phyloP scores from a whole-genome alignment of 2,797 vertebrate genomes.

The Rhodeus uyekii region DNA sequence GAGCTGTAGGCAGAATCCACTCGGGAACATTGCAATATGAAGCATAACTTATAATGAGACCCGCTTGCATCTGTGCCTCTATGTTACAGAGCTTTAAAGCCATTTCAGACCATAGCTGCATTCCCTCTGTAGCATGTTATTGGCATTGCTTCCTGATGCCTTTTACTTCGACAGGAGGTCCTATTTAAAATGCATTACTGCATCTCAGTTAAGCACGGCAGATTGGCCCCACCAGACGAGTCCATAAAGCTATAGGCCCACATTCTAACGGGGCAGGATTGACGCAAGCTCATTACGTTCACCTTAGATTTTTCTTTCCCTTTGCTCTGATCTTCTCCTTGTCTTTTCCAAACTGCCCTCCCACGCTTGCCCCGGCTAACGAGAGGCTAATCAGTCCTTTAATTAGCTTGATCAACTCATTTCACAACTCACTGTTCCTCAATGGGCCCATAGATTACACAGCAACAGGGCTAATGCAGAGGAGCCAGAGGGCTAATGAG shows the following conservation, averaged over 20 bases:
- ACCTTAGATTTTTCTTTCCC: conserved; percentile 34
- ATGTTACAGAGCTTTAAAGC: conserved; percentile 36
- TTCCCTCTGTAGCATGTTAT: conserved; percentile 48
- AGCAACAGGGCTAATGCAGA: conserved; percentile 52
- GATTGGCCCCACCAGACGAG: conserved; percentile 45
- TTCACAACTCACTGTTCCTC: conserved; percentile 57
- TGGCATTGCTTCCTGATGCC: conserved; percentile 42
- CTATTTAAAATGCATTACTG: conserved; percentile 57
- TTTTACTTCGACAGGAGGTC: conserved; percentile 47
- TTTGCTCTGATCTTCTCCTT: conserved; percentile 33
- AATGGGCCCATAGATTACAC: conserved; percentile 47
- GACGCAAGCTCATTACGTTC: conserved; percentile 29
- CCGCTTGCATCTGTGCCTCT: background rate
- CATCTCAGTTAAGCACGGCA: conserved; percentile 49
- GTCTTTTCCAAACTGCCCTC: conserved; percentile 57
- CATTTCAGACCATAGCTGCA: conserved; percentile 45
- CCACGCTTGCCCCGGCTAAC: conserved; percentile 49
- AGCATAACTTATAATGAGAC: conserved; percentile 30
- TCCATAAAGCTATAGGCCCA: conserved; percentile 46
- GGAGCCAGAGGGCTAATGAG: conserved; percentile 39
- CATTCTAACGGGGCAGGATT: background rate
- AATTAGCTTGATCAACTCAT: conserved; percentile 66
- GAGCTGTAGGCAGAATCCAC: conserved; percentile 16
- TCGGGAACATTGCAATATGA: conserved; percentile 5
- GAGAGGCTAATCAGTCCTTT: conserved; percentile 65